Evolutionary conservation across 2,888 invertebrate genomes (phyloP).

Genomic region (Maniola hyperantus): DNA sequence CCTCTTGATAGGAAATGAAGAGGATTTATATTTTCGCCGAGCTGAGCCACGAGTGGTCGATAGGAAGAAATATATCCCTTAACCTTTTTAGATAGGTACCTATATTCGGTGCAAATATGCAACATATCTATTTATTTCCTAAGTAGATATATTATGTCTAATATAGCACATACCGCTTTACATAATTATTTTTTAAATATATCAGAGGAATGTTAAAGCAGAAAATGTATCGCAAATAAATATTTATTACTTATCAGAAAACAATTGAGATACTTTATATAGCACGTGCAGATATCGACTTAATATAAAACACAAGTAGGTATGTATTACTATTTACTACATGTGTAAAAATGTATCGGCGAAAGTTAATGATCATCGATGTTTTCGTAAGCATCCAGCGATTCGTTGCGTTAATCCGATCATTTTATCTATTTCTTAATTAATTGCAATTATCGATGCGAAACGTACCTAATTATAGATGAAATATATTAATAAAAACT

Average conservation of each 20-base stretch:
- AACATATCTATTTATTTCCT: too few relatives aligned
- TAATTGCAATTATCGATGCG: conserved; percentile 1
- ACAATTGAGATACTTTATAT: background rate
- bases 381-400: conserved; percentile 4
- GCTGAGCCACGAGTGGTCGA: too few relatives aligned
- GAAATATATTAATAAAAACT: background rate
- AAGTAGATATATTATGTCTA: too few relatives aligned
- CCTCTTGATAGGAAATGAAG: too few relatives aligned
- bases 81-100: too few relatives aligned
- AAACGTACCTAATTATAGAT: conserved; percentile 2
- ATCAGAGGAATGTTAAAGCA: too few relatives aligned
- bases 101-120: too few relatives aligned
- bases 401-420: background rate
- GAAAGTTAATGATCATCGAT: conserved; percentile 14
- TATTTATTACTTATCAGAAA: background rate
- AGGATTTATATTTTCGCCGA: too few relatives aligned
- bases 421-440: background rate
- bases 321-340: background rate
- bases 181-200: too few relatives aligned
- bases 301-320: conserved; percentile 13
- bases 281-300: background rate
- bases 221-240: background rate
- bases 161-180: too few relatives aligned
- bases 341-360: conserved; percentile 14
- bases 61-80: too few relatives aligned